A percentile compares a stretch with the other conserved stretches of the same genome.
phyloP scores from a whole-genome alignment of 2,113 vertebrate species.

The Aspidoscelis tigris region DNA sequence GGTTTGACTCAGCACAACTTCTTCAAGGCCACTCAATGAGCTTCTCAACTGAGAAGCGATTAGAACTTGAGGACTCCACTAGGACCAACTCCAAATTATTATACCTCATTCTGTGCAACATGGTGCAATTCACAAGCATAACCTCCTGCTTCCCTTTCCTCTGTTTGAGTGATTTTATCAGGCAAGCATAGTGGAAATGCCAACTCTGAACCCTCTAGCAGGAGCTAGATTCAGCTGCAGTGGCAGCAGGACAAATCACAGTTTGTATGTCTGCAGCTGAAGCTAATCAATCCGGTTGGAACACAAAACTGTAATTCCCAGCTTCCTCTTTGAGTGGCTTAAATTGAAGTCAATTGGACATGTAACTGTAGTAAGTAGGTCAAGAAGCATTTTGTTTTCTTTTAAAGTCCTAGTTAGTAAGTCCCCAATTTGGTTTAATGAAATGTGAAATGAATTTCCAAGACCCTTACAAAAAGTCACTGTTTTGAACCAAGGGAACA shows the following conservation, averaged over 20 bases:
- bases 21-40: background rate
- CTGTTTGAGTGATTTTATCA: background rate
- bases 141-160: background rate
- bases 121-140: background rate
- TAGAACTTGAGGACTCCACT: background rate
- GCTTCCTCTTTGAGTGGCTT: background rate
- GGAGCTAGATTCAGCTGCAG: background rate
- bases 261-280: background rate
- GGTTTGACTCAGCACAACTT: background rate
- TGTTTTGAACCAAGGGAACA: constrained; percentile 52
- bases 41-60: background rate
- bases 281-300: background rate
- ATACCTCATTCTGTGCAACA: background rate
- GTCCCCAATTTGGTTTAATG: background rate
- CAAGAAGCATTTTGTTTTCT: background rate
- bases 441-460: constrained; percentile 50
- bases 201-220: background rate
- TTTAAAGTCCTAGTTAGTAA: background rate
- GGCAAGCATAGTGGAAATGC: background rate
- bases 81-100: background rate
- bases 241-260: background rate
- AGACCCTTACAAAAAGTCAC: background rate
- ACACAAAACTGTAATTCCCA: background rate
- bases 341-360: background rate
- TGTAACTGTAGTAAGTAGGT: constrained; percentile 8